These are phyloP conservation scores for Leucoraja ocellata DNA, from an alignment of 2,797 vertebrate genomes.

Conservation along the genomic window DNA sequence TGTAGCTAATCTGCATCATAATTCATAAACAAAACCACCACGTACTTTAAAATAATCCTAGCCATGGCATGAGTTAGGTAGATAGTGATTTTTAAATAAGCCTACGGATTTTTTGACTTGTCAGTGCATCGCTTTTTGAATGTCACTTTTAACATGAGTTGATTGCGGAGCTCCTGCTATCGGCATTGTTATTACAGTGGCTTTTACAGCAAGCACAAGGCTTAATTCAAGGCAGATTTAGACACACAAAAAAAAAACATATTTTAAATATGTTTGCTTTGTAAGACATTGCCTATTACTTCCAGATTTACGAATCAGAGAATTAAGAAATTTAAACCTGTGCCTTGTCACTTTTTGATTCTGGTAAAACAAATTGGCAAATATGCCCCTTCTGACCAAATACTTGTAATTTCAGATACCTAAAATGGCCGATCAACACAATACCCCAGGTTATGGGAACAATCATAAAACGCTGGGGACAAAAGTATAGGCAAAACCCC, in stretches of 20 bases:
- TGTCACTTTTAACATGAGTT: neutral
- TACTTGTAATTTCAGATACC: neutral
- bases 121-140: neutral
- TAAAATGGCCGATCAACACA: slow-evolving; percentile 36
- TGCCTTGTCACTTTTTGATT: neutral
- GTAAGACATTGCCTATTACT: neutral
- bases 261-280: neutral
- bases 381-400: neutral
- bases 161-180: neutral
- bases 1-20: neutral
- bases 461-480: neutral
- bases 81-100: neutral
- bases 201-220: neutral
- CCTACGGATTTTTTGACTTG: too few species aligned
- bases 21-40: too few species aligned
- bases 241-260: too few species aligned
- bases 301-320: neutral
- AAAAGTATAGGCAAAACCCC: neutral
- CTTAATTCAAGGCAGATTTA: neutral
- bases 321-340: neutral
- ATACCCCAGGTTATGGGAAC: neutral
- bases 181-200: slow-evolving; percentile 1
- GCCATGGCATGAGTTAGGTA: neutral
- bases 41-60: neutral
- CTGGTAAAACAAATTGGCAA: slow-evolving; percentile 4